Evolutionary conservation across 2,113 vertebrate species (phyloP).

Genomic region (pig (Sus scrofa)): T2T-Sscrofa CM000824.6:222431501-222432000

Average conservation of each 20-base stretch:
- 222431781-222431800: constrained; percentile 14
- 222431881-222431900: constrained; percentile 60
- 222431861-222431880: constrained; percentile 46
- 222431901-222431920: not conserved
- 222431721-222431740: not conserved
- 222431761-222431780: not conserved
- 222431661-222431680: not conserved
- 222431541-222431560: too few species aligned
- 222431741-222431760: constrained; percentile 8
- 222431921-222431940: constrained; percentile 43
- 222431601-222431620: too few species aligned
- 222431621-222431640: too few species aligned
- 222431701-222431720: not conserved
- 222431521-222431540: too few species aligned
- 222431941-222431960: constrained; percentile 13
- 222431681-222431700: not conserved
- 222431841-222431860: constrained; percentile 2
- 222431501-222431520: too few species aligned
- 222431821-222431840: constrained; percentile 61
- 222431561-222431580: too few species aligned
- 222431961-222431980: not conserved
- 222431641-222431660: not conserved
- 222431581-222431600: too few species aligned
- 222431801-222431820: not conserved
- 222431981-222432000: not conserved